phyloP scores from a whole-genome alignment of 2,888 invertebrate species.

The Keiferia lycopersicella region DNA sequence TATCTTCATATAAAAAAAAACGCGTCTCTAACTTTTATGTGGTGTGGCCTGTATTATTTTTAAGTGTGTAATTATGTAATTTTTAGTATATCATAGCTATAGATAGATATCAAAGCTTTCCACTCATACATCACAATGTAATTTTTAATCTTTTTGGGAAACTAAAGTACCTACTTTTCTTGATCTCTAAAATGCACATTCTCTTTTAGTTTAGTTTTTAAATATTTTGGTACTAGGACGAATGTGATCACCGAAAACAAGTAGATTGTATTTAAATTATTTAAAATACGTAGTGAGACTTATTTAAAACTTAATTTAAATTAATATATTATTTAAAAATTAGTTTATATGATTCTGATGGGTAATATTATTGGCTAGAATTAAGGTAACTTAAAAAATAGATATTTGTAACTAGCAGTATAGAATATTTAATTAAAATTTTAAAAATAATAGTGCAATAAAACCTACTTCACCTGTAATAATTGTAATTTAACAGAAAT shows the following conservation, averaged over 20 bases:
- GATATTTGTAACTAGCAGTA: background rate
- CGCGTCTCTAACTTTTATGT: too few species aligned
- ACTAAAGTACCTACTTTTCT: background rate
- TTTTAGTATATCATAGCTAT: too few species aligned
- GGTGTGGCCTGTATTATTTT: too few species aligned
- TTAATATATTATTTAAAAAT: background rate
- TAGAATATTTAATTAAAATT: background rate
- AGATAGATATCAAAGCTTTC: background rate
- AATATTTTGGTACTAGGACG: slow-evolving; percentile 55
- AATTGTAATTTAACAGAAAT: background rate
- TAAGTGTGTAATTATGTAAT: too few species aligned
- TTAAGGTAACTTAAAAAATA: background rate
- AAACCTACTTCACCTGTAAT: background rate
- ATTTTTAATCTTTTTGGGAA: background rate
- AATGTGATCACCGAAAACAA: slow-evolving; percentile 65
- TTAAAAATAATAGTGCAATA: background rate
- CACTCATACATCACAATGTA: slow-evolving; percentile 7
- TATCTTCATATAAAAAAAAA: too few species aligned
- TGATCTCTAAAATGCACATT: slow-evolving; percentile 15
- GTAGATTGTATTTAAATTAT: slow-evolving; percentile 25
- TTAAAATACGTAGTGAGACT: slow-evolving; percentile 31
- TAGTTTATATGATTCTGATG: too few species aligned
- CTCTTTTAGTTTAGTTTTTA: slow-evolving; percentile 30
- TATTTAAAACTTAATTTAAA: slow-evolving; percentile 17
- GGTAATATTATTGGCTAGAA: too few species aligned